Base-by-base conservation (phyloP, 2,888 invertebrate genomes). In the Melolontha melolontha region DNA sequence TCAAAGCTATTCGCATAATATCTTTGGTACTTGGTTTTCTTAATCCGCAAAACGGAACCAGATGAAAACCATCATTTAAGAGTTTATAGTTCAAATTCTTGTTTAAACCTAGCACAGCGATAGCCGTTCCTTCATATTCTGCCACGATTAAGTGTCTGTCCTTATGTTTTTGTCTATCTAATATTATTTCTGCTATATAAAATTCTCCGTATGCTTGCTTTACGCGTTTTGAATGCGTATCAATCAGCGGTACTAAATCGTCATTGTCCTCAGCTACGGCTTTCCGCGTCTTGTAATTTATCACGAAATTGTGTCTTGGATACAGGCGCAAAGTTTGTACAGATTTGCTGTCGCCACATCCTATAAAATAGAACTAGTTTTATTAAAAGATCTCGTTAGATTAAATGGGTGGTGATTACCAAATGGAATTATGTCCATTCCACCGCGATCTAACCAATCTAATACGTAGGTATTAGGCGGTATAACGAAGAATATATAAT, bases 251-350 rank as follows among this genome's bases (percentile, higher is more conserved):
- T 1, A 91, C 85, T 63, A 92, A 83, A 71, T 92, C 91, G 74
- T 92, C 92, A 76, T 92, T 91, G 73, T 92, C 92, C 82, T 91
- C 91, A 72, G 91, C 90, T 0, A 92, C 92, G 62, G 89, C 89
- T 42, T 84, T 80, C n/a, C 89, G 81, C 65, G 88, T 85, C 75
- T 82, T 87, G 69, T 83, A 82, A 22, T 75, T 75, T 4, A 73
- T 71, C 34, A 79, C 73, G 67, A 80, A 81, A 52, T 78, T 70
- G 40, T 80, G 73, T 5, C 81, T 79, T 5, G 77, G 72, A 41
- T 80, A 75, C 12, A 82, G 66, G 67, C 80, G 82, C 1, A 85
- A 52, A 0, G 79, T 80, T 66, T 84, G 84, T 7, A 79, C 70
- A 11, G 66, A 71, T 11, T 68, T 52, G 8, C 70, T 71, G 39